phyloP scores from a whole-genome alignment of 2,888 invertebrate species.

The Molanna angustata region DNA sequence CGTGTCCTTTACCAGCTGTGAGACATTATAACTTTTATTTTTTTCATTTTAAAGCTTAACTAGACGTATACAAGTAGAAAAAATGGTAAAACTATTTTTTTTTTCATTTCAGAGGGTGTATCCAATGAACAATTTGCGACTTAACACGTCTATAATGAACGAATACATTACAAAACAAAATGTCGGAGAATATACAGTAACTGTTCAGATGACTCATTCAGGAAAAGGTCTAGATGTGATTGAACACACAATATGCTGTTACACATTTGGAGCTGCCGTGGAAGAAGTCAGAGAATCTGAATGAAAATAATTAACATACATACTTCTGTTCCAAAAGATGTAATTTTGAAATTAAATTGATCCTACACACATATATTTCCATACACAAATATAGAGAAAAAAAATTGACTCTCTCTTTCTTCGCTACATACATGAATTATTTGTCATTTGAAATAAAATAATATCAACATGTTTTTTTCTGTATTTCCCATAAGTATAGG shows the following conservation, averaged over 20 bases:
- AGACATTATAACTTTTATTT: no score
- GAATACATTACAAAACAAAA: background rate
- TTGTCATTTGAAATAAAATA: no score
- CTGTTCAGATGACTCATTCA: background rate
- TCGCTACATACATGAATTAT: no score
- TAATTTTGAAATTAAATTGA: no score
- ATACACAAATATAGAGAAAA: no score
- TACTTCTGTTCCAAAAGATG: no score
- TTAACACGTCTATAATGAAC: background rate
- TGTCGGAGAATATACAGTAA: background rate
- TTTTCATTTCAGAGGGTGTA: background rate
- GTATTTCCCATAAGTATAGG: no score
- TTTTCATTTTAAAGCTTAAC: no score
- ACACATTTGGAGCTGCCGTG: background rate
- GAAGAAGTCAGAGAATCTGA: conserved; percentile 1
- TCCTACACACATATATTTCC: no score
- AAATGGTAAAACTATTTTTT: background rate
- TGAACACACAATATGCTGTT: background rate
- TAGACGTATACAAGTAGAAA: no score
- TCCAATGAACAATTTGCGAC: background rate
- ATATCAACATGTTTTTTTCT: no score
- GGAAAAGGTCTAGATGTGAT: background rate
- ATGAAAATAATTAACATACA: conserved; percentile 7
- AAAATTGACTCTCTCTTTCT: no score
- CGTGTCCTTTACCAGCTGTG: conserved; percentile 44